Percentiles rank a stretch among this genome's conserved stretches.
These are phyloP conservation scores for Mirounga angustirostris DNA, from an alignment of 2,113 vertebrate species.

Conservation along the genomic window DNA sequence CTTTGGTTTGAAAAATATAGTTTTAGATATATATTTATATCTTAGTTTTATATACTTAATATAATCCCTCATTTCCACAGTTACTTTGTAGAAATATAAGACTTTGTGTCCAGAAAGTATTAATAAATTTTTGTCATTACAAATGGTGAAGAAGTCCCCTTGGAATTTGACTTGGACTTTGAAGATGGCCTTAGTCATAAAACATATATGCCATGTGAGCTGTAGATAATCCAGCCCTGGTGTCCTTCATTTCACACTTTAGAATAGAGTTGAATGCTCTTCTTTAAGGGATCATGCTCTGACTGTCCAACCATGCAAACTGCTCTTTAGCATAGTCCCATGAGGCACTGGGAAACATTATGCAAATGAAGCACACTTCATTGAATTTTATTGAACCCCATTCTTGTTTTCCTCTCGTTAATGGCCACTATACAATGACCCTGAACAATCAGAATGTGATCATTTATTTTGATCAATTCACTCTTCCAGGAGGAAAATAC, in stretches of 20 bases:
- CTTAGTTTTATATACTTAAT: background rate
- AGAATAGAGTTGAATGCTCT: background rate
- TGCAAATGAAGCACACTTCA: background rate
- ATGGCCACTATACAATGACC: background rate
- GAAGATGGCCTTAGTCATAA: background rate
- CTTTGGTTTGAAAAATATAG: background rate
- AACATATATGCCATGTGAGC: background rate
- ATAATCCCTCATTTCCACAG: background rate
- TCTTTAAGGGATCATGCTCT: background rate
- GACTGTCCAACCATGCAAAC: background rate
- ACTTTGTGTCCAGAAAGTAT: background rate
- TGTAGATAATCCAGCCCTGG: background rate
- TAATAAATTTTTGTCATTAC: background rate
- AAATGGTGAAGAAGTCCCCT: background rate
- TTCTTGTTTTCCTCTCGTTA: background rate
- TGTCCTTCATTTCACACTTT: background rate
- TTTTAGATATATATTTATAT: background rate
- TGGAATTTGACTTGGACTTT: background rate
- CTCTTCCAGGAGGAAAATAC: background rate
- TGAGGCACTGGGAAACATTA: background rate
- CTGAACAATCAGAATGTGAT: conserved; percentile 11
- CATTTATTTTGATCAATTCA: background rate
- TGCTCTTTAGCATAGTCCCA: background rate
- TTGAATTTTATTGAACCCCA: background rate
- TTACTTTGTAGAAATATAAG: background rate